These are phyloP conservation scores for Leptopilina syphax DNA, from an alignment of 2,888 invertebrate species.

Conservation along the genomic window DNA sequence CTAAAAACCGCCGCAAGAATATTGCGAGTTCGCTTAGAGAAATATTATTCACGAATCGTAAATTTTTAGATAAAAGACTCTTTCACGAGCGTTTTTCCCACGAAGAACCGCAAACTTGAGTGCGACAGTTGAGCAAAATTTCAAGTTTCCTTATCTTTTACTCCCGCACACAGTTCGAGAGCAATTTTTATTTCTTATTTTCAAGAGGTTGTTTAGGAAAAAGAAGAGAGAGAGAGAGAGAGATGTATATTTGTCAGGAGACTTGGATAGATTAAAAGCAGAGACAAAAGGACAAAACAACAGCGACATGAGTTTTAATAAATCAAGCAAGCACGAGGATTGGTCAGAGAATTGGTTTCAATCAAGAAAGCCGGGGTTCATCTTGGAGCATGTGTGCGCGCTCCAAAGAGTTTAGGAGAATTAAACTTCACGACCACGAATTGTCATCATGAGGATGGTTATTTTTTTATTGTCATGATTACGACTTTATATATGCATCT, in stretches of 20 bases:
- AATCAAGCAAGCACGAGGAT: slow-evolving; percentile 66
- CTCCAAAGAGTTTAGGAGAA: slow-evolving; percentile 7
- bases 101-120: slow-evolving; percentile 12
- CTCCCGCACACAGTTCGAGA: neutral
- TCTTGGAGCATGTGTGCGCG: slow-evolving; percentile 54
- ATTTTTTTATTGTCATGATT: slow-evolving; percentile 30
- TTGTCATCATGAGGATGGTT: slow-evolving; percentile 22
- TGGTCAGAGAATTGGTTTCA: slow-evolving; percentile 74
- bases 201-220: slow-evolving; percentile 2
- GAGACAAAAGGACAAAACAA: slow-evolving; percentile 73
- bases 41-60: slow-evolving; percentile 22
- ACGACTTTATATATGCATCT: neutral
- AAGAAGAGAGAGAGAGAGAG: neutral
- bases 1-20: too few species aligned
- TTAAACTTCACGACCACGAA: slow-evolving; percentile 20
- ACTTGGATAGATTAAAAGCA: slow-evolving; percentile 60
- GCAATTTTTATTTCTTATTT: slow-evolving; percentile 13
- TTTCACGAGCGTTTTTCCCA: slow-evolving; percentile 21
- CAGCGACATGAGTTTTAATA: slow-evolving; percentile 72
- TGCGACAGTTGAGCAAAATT: neutral
- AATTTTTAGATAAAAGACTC: slow-evolving; percentile 13
- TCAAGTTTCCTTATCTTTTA: slow-evolving; percentile 23
- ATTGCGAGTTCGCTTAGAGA: neutral
- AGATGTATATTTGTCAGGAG: neutral
- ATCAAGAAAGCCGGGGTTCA: slow-evolving; percentile 67